A percentile compares a stretch with the other conserved stretches of the same genome.
Evolutionary conservation across 2,888 invertebrate species (phyloP).

Genomic region (Selenia dentaria): DNA sequence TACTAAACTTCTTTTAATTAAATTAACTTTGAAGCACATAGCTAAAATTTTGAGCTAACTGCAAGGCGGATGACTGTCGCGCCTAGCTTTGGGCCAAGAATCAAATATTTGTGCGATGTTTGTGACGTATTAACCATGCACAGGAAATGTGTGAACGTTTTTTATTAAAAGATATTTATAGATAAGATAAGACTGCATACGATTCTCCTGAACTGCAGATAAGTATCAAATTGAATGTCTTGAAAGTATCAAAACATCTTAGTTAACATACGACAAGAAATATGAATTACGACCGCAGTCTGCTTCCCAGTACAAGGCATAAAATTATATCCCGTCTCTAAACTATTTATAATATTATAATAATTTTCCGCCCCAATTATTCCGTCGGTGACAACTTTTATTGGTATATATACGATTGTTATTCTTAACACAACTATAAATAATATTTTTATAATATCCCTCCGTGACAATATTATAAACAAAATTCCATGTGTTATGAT

Average conservation of each 20-base stretch:
- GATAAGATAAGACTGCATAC: no score
- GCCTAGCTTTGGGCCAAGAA: no score
- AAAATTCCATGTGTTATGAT: slow-evolving; percentile 46
- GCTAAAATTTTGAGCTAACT: no score
- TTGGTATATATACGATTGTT: slow-evolving; percentile 78
- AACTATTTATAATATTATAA: slow-evolving; percentile 83
- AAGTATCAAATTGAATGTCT: no score
- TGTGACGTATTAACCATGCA: no score
- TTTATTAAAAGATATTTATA: no score
- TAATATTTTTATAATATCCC: slow-evolving; percentile 62
- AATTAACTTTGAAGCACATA: no score
- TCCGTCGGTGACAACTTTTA: slow-evolving; percentile 77
- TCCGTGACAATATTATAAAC: slow-evolving; percentile 66
- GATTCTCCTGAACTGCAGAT: no score
- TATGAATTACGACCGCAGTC: slow-evolving; percentile 76
- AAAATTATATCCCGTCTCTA: slow-evolving; percentile 76
- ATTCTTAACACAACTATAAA: slow-evolving; percentile 61
- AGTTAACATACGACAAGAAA: slow-evolving; percentile 46
- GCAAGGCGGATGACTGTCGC: no score
- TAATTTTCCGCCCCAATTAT: slow-evolving; percentile 82
- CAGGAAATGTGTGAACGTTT: no score
- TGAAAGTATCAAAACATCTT: slow-evolving; percentile 59
- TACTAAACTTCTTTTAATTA: no score
- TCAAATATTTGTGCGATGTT: no score
- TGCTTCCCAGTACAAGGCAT: slow-evolving; percentile 69